Evolutionary conservation across 2,797 vertebrate species (phyloP), one percentile per base, ranked within the genome.

Genomic region (Garrulus glandarius): DNA sequence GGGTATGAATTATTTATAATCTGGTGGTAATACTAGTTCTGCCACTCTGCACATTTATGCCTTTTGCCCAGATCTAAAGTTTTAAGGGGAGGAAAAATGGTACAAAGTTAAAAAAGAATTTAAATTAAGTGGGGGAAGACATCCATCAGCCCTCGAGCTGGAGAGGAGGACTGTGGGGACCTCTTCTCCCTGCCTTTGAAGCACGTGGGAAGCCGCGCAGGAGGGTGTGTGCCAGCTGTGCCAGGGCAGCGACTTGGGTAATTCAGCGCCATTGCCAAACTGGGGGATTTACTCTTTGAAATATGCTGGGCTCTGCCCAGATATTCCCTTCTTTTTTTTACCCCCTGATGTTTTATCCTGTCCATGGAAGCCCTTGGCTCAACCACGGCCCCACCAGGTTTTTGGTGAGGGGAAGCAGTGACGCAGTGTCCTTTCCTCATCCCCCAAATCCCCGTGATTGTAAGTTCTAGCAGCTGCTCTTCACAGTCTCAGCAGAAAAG

Each of bases 21-120:
- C 87, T 65, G 44, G n/a, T 75, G 37, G 92, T 63, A 78, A 34
- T 90, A 91, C 92, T 52, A 30, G 91, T 96, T 96, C 72, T 94
- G 82, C 94, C 30, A 16, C 87, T 84, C 36, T 0, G 5, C 20
- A 21, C 50, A 26, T n/a, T 0, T 0, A 34, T 39, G 43, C 23
- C 18, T 84, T 87, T 79, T 76, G 61, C 71, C 53, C 19, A 37
- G 59, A 34, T 70, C 27, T 70, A 3, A 84, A 71, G 23, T 75
- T 67, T 81, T n/a, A 64, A 61, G 39, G 36, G 70, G 47, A 77
- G 44, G 36, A 52, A 57, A 77, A 89, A 52, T 10, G 21, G 6
- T 55, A 60, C 7, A 65, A 76, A 89, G 52, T 61, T 2, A 10
- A 34, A 57, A 30, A 60, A 59, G 14, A 41, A 11, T 15, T 43